Evolutionary conservation across 2,888 invertebrate species (phyloP).

Genomic region (Anthrax anthrax): DNA sequence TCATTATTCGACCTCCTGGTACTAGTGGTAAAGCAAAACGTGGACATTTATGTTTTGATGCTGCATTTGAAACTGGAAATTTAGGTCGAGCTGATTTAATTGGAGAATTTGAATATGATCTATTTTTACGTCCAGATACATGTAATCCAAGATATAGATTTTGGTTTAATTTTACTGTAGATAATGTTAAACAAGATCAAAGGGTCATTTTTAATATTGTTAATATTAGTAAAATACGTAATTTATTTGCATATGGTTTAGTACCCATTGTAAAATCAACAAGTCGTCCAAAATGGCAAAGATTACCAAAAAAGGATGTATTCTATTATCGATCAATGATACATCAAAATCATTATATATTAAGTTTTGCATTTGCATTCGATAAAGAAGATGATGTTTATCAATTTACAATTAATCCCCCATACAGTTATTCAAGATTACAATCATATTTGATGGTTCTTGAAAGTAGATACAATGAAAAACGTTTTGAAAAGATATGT

Average conservation of each 20-base stretch:
- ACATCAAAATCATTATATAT: conserved; percentile 81
- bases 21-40: conserved; percentile 92
- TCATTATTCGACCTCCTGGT: conserved; percentile 77
- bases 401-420: conserved; percentile 86
- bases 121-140: conserved; percentile 91
- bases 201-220: conserved; percentile 93
- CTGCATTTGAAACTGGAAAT: conserved; percentile 93
- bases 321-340: conserved; percentile 84
- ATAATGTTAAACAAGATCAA: conserved; percentile 87
- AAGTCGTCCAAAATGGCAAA: conserved; percentile 79
- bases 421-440: conserved; percentile 87
- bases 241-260: conserved; percentile 77
- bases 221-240: conserved; percentile 85
- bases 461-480: conserved; percentile 42
- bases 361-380: conserved; percentile 89
- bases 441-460: conserved; percentile 70
- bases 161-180: conserved; percentile 98
- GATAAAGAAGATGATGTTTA: conserved; percentile 90
- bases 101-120: conserved; percentile 89
- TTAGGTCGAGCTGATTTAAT: conserved; percentile 89
- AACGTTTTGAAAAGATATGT: conserved; percentile 53
- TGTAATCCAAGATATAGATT: conserved; percentile 84
- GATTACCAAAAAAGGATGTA: conserved; percentile 65
- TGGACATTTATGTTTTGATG: conserved; percentile 93
- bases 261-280: conserved; percentile 89